Conservation (phyloP, 2,888 invertebrate genomes). For the Chironomus riparius region DNA sequence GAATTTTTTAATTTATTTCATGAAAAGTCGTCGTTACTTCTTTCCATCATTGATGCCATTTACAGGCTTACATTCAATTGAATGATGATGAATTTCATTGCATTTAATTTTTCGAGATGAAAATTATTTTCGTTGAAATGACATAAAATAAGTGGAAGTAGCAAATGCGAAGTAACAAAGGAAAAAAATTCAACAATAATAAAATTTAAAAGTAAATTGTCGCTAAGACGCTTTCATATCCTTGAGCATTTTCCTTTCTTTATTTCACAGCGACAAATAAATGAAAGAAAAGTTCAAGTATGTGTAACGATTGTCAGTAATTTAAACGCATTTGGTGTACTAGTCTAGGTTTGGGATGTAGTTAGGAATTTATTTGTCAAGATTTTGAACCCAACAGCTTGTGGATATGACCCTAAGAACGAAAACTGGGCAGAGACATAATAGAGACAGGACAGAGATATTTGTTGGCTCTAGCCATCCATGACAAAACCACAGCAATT, state of each 20-base stretch:
- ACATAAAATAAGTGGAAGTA: too few relatives aligned
- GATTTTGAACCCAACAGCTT: too few relatives aligned
- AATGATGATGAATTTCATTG: conserved; percentile 15
- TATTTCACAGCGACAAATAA: background rate
- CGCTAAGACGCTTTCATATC: background rate
- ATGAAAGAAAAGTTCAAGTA: background rate
- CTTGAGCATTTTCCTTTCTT: background rate
- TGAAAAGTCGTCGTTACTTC: background rate
- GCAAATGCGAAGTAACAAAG: background rate
- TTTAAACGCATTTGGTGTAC: too few relatives aligned
- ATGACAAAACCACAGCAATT: background rate
- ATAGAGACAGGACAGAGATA: too few relatives aligned
- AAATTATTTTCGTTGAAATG: background rate
- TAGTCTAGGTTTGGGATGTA: too few relatives aligned
- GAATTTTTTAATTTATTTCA: background rate
- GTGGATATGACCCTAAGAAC: too few relatives aligned
- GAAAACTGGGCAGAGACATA: too few relatives aligned
- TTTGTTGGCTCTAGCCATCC: too few relatives aligned
- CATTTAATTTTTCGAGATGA: background rate
- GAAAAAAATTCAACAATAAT: background rate
- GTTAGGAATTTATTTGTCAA: too few relatives aligned
- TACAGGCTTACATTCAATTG: background rate
- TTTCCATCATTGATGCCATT: conserved; percentile 5
- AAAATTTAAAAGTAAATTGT: background rate
- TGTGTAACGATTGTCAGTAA: too few relatives aligned